Evolutionary conservation across 2,797 vertebrate species (phyloP).

Genomic region (Ataeniobius toweri): DNA sequence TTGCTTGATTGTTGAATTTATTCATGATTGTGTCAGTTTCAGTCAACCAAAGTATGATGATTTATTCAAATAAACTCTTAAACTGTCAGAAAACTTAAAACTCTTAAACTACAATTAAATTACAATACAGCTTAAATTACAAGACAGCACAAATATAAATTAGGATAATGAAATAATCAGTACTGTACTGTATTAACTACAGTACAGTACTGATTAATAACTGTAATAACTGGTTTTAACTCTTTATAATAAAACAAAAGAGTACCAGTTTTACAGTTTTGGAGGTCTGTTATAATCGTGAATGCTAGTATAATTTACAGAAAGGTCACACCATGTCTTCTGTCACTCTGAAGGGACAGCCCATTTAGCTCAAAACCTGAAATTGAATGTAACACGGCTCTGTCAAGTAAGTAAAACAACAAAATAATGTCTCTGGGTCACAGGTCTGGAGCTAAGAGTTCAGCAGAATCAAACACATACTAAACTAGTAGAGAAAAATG

Average conservation of each 20-base stretch:
- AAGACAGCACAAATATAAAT: not conserved
- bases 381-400: slow-evolving; percentile 25
- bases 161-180: too few relatives aligned
- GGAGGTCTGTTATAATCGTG: not conserved
- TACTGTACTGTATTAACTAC: too few relatives aligned
- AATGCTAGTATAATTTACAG: slow-evolving; percentile 28
- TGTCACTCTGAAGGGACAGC: slow-evolving; percentile 25
- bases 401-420: slow-evolving; percentile 27
- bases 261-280: not conserved
- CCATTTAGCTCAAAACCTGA: slow-evolving; percentile 28
- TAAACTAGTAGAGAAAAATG: slow-evolving; percentile 6
- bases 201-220: too few relatives aligned
- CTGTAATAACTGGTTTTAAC: not conserved
- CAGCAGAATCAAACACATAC: slow-evolving; percentile 34
- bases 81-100: not conserved
- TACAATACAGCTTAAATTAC: not conserved
- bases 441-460: slow-evolving; percentile 46
- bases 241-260: not conserved
- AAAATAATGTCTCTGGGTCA: slow-evolving; percentile 37
- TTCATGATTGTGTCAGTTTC: not conserved
- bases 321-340: slow-evolving; percentile 5
- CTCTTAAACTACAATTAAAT: not conserved
- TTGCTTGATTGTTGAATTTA: not conserved
- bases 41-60: not conserved
- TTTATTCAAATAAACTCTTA: not conserved